phyloP scores from a whole-genome alignment of 2,888 invertebrate species.

The Leucophenga montana region DNA sequence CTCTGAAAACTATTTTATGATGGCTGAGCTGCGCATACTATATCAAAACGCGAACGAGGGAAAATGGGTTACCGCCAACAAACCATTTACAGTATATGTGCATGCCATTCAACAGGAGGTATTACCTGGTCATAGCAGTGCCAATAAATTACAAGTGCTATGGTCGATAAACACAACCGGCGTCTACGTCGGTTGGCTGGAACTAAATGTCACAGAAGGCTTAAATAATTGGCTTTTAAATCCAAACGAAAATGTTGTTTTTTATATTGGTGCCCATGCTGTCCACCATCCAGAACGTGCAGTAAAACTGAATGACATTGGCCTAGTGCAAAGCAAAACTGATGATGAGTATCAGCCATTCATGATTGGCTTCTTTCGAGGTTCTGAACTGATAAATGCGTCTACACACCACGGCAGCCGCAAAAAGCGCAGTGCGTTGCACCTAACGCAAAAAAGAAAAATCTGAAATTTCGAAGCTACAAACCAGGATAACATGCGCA shows the following conservation, averaged over 20 bases:
- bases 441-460: conserved; percentile 66
- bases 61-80: conserved; percentile 67
- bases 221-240: conserved; percentile 83
- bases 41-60: conserved; percentile 77
- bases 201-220: conserved; percentile 87
- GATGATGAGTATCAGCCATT: conserved; percentile 91
- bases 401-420: conserved; percentile 57
- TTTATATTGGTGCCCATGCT: conserved; percentile 86
- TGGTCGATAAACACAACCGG: conserved; percentile 85
- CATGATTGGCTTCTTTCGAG: conserved; percentile 91
- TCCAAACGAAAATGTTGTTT: conserved; percentile 86
- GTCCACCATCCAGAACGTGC: conserved; percentile 84
- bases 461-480: conserved; percentile 64
- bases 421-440: conserved; percentile 64
- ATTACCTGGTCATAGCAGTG: conserved; percentile 23
- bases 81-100: conserved; percentile 70
- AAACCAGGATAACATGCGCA: conserved; percentile 75
- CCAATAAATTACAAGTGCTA: conserved; percentile 77
- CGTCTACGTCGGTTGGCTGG: conserved; percentile 88
- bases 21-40: conserved; percentile 89
- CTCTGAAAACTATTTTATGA: conserved; percentile 84
- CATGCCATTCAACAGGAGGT: conserved; percentile 76
- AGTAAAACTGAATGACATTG: conserved; percentile 88
- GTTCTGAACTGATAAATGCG: conserved; percentile 73
- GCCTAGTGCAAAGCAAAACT: conserved; percentile 81